Conservation (phyloP, 1,140 invertebrate species). For the Tetramorium alpestre region DNA sequence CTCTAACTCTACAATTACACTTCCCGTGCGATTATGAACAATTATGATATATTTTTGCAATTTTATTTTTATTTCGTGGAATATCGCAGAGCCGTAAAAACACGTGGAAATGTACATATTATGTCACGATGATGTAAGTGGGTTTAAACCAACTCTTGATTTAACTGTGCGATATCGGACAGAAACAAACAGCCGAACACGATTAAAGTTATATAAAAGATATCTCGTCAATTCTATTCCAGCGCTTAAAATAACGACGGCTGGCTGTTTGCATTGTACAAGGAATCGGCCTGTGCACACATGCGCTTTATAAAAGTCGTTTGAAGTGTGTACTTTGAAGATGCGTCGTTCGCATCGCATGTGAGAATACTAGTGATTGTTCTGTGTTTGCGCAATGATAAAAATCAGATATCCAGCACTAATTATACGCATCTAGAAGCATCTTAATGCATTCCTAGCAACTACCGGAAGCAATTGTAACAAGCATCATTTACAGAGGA, state of each 20-base stretch:
- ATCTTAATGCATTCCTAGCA: conserved; percentile 19
- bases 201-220: conserved; percentile 15
- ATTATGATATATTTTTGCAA: neutral
- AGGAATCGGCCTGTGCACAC: neutral
- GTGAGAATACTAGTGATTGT: conserved; percentile 20
- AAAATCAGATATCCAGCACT: conserved; percentile 33
- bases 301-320: neutral
- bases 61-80: neutral
- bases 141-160: neutral
- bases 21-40: neutral
- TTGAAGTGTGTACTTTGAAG: neutral
- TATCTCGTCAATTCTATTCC: neutral
- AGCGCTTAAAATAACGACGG: neutral
- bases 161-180: neutral
- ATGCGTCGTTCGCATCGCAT: conserved; percentile 1
- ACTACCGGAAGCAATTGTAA: neutral
- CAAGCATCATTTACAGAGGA: neutral
- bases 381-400: conserved; percentile 41
- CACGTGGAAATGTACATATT: neutral
- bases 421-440: conserved; percentile 30
- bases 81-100: neutral
- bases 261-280: neutral
- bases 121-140: neutral
- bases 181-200: neutral
- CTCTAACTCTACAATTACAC: conserved; percentile 3